Evolutionary conservation across 2,113 vertebrate species (phyloP).

Genomic region (Callipepla californica): DNA sequence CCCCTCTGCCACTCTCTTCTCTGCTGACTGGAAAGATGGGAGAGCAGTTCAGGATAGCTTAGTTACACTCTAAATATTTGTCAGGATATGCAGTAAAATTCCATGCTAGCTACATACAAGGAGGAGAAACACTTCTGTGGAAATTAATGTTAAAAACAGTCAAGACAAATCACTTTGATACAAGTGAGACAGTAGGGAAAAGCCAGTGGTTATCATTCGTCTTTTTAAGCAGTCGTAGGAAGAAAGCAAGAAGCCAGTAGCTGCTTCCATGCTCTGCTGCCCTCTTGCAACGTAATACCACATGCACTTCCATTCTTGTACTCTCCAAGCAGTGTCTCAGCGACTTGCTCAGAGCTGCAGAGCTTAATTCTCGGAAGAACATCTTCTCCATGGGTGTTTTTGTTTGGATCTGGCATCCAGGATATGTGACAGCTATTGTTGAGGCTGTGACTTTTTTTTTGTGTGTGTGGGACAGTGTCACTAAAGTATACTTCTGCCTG

Average conservation of each 20-base stretch:
- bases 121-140: not conserved
- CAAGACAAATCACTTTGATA: not conserved
- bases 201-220: not conserved
- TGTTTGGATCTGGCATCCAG: not conserved
- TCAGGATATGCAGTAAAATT: accelerated
- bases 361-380: not conserved
- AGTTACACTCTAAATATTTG: not conserved
- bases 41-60: not conserved
- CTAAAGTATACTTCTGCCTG: not conserved
- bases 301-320: not conserved
- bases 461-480: too few relatives aligned
- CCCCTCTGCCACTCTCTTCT: not conserved
- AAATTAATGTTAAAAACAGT: not conserved
- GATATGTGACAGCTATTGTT: not conserved
- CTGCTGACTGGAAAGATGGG: not conserved
- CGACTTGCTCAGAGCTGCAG: not conserved
- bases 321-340: not conserved
- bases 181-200: not conserved
- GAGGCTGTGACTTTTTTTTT: not conserved
- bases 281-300: accelerated
- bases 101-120: not conserved
- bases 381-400: not conserved
- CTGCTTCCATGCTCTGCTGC: not conserved
- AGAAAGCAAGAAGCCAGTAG: not conserved
- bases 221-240: not conserved